Evolutionary conservation across 2,113 vertebrate genomes (phyloP).

Genomic region (Petrocephalus microphthalmus): DNA sequence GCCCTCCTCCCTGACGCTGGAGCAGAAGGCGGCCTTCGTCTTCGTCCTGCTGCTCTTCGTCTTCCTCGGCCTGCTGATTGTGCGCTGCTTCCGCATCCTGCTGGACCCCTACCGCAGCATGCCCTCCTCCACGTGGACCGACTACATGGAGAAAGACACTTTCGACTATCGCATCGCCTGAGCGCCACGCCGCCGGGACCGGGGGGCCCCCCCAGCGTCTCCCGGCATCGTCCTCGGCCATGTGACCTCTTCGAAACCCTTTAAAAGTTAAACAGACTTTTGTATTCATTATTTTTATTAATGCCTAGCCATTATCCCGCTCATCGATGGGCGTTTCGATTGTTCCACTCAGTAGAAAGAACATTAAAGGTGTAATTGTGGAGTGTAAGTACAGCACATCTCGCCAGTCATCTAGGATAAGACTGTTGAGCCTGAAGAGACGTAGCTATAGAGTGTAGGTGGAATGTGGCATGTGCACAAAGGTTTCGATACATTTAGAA

Average conservation of each 20-base stretch:
- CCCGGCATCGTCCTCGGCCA: not conserved
- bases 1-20: constrained; percentile 63
- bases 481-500: not conserved
- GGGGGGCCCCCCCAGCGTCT: not conserved
- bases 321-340: not conserved
- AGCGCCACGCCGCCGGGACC: constrained; percentile 17
- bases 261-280: not conserved
- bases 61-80: constrained; percentile 72
- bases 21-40: constrained; percentile 73
- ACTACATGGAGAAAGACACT: constrained; percentile 76
- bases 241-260: not conserved
- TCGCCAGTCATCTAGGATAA: not conserved
- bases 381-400: not conserved
- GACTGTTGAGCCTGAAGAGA: not conserved
- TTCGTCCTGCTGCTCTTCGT: constrained; percentile 74
- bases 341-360: not conserved
- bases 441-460: not conserved
- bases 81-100: constrained; percentile 75
- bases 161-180: constrained; percentile 74
- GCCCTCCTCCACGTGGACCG: constrained; percentile 75
- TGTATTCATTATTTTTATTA: not conserved
- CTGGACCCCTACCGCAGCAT: constrained; percentile 76
- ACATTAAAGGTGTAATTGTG: not conserved
- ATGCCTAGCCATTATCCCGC: not conserved
- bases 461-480: not conserved